Evolutionary conservation across 2,113 vertebrate genomes (phyloP).

Genomic region (Engystomops pustulosus): DNA sequence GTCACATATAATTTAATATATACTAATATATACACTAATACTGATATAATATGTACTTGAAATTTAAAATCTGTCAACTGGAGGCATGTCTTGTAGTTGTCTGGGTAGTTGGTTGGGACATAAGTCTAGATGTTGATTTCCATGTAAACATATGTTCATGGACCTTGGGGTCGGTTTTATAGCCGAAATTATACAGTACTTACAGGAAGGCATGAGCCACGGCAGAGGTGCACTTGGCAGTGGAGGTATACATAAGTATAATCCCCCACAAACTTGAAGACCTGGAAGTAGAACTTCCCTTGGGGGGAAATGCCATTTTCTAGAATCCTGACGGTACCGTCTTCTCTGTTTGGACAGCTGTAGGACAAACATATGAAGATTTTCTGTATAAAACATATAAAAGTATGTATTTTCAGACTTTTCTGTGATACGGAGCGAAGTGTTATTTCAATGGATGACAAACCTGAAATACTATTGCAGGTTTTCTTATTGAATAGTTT

Average conservation of each 20-base stretch:
- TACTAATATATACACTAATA: too few relatives aligned
- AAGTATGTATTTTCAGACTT: neutral
- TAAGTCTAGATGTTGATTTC: too few relatives aligned
- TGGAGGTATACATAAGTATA: conserved; percentile 65
- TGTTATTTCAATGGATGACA: neutral
- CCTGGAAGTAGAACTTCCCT: conserved; percentile 64
- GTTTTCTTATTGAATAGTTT: neutral
- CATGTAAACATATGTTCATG: too few relatives aligned
- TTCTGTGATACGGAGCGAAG: too few relatives aligned
- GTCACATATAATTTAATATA: too few relatives aligned
- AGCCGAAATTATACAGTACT: neutral
- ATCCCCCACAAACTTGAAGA: conserved; percentile 67
- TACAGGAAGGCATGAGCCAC: neutral
- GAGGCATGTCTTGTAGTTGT: too few relatives aligned
- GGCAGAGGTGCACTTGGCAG: conserved; percentile 65
- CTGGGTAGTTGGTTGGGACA: too few relatives aligned
- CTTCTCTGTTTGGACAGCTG: neutral
- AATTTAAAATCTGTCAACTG: too few relatives aligned
- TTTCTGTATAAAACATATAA: neutral
- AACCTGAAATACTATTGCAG: neutral
- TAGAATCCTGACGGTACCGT: neutral
- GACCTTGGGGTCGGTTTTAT: neutral
- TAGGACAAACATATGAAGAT: neutral
- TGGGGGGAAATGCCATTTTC: conserved; percentile 62
- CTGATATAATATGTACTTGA: too few relatives aligned